Conservation (phyloP, 2,113 vertebrate species). For the Eleginops maclovinus region DNA sequence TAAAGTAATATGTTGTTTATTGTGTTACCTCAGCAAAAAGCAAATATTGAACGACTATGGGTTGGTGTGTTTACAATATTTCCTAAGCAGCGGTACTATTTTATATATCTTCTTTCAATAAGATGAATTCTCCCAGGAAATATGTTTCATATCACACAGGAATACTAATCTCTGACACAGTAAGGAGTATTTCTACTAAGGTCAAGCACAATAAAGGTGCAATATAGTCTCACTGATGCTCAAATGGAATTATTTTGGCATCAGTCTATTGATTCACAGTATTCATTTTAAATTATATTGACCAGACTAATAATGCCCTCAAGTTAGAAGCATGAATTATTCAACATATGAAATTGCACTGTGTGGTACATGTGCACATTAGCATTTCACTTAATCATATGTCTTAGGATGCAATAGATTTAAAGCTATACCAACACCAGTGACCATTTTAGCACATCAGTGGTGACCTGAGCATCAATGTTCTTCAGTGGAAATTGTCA, state of each 20-base stretch:
- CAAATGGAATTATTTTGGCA: constrained; percentile 13
- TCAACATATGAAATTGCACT: not conserved
- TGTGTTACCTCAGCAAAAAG: constrained; percentile 15
- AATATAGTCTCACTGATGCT: constrained; percentile 15
- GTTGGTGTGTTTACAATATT: constrained; percentile 35
- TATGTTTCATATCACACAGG: constrained; percentile 56
- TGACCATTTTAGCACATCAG: constrained; percentile 46
- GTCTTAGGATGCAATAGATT: not conserved
- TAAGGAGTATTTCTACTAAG: constrained; percentile 20
- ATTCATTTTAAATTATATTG: constrained; percentile 21
- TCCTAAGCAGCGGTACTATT: constrained; percentile 5
- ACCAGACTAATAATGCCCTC: not conserved
- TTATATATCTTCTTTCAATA: constrained; percentile 50
- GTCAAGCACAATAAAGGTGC: constrained; percentile 47
- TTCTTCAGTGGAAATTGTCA: constrained; percentile 62
- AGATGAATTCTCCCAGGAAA: constrained; percentile 57
- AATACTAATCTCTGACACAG: constrained; percentile 56
- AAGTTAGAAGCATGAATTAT: not conserved
- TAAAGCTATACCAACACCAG: constrained; percentile 10
- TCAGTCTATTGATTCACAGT: constrained; percentile 8
- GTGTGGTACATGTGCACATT: not conserved
- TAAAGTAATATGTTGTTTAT: constrained; percentile 16
- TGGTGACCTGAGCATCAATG: constrained; percentile 26
- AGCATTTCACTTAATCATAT: not conserved
- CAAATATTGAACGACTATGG: constrained; percentile 25